Evolutionary conservation across 2,888 invertebrate genomes (phyloP).

Genomic region (Meteorus colon): DNA sequence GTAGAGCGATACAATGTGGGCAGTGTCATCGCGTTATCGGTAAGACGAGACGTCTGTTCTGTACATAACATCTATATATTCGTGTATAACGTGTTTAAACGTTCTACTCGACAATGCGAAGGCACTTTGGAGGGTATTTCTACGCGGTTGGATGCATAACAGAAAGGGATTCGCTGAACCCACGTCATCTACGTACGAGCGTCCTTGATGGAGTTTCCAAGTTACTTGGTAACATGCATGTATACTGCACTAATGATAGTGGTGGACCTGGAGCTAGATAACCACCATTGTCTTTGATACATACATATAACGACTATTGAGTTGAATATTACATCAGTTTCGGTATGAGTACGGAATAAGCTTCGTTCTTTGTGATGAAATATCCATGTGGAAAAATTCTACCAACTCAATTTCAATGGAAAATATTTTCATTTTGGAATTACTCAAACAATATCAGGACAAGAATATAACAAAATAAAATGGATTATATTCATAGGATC

Average conservation of each 20-base stretch:
- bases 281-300: slow-evolving; percentile 15
- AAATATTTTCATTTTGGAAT: too few species aligned
- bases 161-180: slow-evolving; percentile 16
- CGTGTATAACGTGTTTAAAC: slow-evolving; percentile 12
- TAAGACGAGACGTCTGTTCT: slow-evolving; percentile 40
- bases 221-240: slow-evolving; percentile 4
- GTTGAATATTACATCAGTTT: background rate
- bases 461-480: too few species aligned
- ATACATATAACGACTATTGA: background rate
- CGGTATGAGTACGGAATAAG: background rate
- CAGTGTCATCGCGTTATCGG: slow-evolving; percentile 34
- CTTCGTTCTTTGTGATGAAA: too few species aligned
- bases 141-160: slow-evolving; percentile 8
- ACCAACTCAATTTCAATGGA: too few species aligned
- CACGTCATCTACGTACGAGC: slow-evolving; percentile 15
- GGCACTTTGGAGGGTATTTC: slow-evolving; percentile 3
- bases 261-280: slow-evolving; percentile 5
- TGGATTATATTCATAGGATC: too few species aligned
- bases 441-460: too few species aligned
- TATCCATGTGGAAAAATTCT: too few species aligned
- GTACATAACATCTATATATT: slow-evolving; percentile 2
- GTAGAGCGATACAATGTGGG: slow-evolving; percentile 47
- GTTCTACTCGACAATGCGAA: background rate
- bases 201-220: slow-evolving; percentile 30
- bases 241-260: slow-evolving; percentile 3